Evolutionary conservation across 2,888 invertebrate species (phyloP), one percentile per base, ranked within the genome.

Genomic region (Linnaemya tessellans): DNA sequence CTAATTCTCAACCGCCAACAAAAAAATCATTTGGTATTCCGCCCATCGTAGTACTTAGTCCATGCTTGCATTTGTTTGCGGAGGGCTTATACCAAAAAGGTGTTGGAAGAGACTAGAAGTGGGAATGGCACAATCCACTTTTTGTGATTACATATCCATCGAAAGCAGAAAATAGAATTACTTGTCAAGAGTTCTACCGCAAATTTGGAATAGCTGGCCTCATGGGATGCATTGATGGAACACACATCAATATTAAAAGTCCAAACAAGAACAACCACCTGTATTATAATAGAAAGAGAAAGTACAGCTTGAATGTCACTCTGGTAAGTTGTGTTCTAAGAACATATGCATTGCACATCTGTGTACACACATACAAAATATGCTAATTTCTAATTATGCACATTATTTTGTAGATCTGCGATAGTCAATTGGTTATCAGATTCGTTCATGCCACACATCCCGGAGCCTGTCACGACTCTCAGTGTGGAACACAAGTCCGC

Each of bases 271-370:
- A 54, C 13, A 54, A 25, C 22, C 25, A 54, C 22, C 54, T 54
- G 1, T 54, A 11, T 22, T 54, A 54, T 22, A 54, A 49, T 18
- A 49, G 49, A 43, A n/a, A n/a, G n/a, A n/a, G n/a, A n/a, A n/a
- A n/a, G n/a, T n/a, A n/a, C n/a, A n/a, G n/a, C n/a, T 49, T 49
- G 49, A 49, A 49, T 49, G 49, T 49, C 49, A 18, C 49, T 49
- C 49, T 49, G 49, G 49, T 49, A 49, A 18, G 49, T 49, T 49
- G 49, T 49, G 49, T 49, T n/a, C 18, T 18, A 7, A 2, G 18
- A 5, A 38, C 10, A 38, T 38, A 1, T 38, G n/a, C n/a, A 38
- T 38, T 38, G 38, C 38, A 38, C n/a, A n/a, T n/a, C n/a, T n/a
- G n/a, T n/a, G n/a, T n/a, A n/a, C n/a, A n/a, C n/a, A n/a, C n/a